A percentile compares a stretch with the other conserved stretches of the same genome.
Conservation (phyloP, 2,113 vertebrate species). For the Petrocephalus microphthalmus region DNA sequence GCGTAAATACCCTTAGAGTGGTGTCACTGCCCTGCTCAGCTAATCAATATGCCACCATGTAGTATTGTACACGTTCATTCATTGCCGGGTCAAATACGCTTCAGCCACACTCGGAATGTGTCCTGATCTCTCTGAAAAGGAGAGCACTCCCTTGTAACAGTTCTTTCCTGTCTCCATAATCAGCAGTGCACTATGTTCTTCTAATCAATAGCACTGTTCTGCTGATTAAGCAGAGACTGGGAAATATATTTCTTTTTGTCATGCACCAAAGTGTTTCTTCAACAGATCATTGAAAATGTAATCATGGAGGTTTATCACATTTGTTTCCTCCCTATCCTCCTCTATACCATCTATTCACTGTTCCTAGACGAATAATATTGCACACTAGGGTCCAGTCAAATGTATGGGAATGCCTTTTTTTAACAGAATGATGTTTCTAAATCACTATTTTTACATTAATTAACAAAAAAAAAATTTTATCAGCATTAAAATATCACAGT, state of each 20-base stretch:
- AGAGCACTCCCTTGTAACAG: not conserved
- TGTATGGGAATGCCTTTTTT: conserved; percentile 51
- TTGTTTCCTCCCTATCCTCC: conserved; percentile 67
- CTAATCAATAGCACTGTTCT: conserved; percentile 83
- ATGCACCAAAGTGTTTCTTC: conserved; percentile 75
- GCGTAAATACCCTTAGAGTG: conserved; percentile 11
- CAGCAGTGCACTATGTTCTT: conserved; percentile 67
- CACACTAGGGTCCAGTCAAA: conserved; percentile 66
- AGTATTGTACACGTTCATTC: not conserved
- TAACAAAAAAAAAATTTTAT: conserved; percentile 76
- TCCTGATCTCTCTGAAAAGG: conserved; percentile 23
- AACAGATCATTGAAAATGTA: conserved; percentile 83
- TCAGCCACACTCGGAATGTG: not conserved
- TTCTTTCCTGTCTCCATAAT: conserved; percentile 36
- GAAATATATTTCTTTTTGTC: conserved; percentile 83
- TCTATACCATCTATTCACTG: conserved; percentile 57
- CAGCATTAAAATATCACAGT: conserved; percentile 67
- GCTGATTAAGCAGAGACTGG: conserved; percentile 78
- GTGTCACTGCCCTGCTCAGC: conserved; percentile 2
- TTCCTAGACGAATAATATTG: conserved; percentile 56
- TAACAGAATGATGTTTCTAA: conserved; percentile 49
- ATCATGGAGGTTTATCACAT: conserved; percentile 68
- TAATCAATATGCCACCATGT: not conserved
- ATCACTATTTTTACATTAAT: conserved; percentile 59
- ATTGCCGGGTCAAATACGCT: not conserved